Evolutionary conservation across 2,113 vertebrate genomes (phyloP).

Genomic region (Rallus limicola): DNA sequence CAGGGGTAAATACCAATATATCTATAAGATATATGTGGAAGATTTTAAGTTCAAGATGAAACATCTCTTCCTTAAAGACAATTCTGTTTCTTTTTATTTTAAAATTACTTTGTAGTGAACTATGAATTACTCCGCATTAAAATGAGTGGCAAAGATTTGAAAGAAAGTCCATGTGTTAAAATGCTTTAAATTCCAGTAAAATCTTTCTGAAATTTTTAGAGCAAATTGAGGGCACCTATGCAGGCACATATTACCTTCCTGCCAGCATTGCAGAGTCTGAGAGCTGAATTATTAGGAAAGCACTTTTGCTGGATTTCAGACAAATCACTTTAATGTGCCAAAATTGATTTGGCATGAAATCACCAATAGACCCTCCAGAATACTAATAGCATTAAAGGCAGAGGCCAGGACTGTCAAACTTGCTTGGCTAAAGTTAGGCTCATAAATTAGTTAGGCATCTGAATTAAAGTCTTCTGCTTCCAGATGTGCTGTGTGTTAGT

Average conservation of each 20-base stretch:
- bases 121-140: background rate
- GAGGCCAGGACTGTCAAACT: conserved; percentile 17
- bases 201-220: background rate
- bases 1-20: background rate
- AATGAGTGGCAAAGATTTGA: background rate
- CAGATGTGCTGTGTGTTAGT: background rate
- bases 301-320: conserved; percentile 55
- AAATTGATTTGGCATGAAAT: conserved; percentile 65
- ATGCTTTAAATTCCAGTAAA: conserved; percentile 12
- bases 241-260: background rate
- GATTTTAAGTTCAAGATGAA: background rate
- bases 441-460: background rate
- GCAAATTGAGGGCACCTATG: background rate
- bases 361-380: conserved; percentile 29
- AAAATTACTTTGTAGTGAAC: background rate
- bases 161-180: background rate
- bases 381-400: conserved; percentile 36
- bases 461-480: background rate
- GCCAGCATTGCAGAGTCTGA: background rate
- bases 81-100: background rate
- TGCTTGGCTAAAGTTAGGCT: background rate
- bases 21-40: background rate
- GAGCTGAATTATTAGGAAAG: conserved; percentile 54
- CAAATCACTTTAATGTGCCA: conserved; percentile 61
- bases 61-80: background rate